phyloP scores from a whole-genome alignment of 2,888 invertebrate genomes.

The Drosophila algonquin region DNA sequence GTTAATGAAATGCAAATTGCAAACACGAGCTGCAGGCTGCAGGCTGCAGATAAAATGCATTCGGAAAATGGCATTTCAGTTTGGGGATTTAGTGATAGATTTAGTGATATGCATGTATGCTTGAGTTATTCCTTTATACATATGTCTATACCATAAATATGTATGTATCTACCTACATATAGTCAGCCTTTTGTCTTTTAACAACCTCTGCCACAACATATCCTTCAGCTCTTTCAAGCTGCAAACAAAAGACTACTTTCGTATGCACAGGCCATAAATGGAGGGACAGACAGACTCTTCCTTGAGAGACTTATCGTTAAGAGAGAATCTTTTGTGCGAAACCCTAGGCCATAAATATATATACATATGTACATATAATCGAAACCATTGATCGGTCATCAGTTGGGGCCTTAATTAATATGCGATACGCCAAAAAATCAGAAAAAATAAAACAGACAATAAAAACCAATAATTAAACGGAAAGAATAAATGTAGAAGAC shows the following conservation, averaged over 20 bases:
- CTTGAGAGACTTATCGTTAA: constrained; percentile 39
- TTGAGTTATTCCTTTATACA: neutral
- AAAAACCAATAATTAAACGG: constrained; percentile 65
- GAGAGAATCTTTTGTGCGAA: constrained; percentile 43
- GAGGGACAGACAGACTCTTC: constrained; percentile 6
- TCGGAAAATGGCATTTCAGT: neutral
- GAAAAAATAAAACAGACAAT: constrained; percentile 37
- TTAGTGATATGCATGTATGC: neutral
- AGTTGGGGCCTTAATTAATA: constrained; percentile 59
- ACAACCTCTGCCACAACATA: constrained; percentile 26
- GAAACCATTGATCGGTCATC: constrained; percentile 49
- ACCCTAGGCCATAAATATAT: constrained; percentile 39
- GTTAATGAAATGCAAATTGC: constrained; percentile 26
- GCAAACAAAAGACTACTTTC: constrained; percentile 35
- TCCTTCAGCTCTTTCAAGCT: constrained; percentile 28
- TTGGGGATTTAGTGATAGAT: neutral
- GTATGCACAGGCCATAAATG: constrained; percentile 47
- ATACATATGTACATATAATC: constrained; percentile 38
- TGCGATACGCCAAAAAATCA: constrained; percentile 51
- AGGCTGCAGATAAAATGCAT: neutral
- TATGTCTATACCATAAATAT: constrained; percentile 11
- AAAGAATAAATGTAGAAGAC: constrained; percentile 27
- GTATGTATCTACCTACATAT: constrained; percentile 11
- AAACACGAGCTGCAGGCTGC: neutral
- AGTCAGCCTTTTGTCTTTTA: constrained; percentile 20